phyloP scores from a whole-genome alignment of 2,113 vertebrate species.

The Scytalopus superciliaris region DNA sequence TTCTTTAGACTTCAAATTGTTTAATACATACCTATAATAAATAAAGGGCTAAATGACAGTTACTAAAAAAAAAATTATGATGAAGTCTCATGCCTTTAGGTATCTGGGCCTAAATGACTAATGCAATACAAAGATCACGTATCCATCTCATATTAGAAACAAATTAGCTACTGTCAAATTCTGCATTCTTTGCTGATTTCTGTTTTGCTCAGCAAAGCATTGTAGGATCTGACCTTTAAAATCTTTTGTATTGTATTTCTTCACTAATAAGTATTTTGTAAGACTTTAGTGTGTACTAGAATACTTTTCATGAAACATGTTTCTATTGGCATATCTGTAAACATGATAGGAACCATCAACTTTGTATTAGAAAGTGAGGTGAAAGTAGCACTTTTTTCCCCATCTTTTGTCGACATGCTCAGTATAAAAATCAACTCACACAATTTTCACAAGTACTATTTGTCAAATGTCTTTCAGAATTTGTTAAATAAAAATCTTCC shows the following conservation, averaged over 20 bases:
- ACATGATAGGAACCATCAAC: background rate
- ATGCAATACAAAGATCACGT: background rate
- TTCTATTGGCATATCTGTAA: slow-evolving; percentile 14
- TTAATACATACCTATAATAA: background rate
- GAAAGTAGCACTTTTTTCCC: background rate
- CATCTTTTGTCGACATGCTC: background rate
- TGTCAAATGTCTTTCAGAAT: background rate
- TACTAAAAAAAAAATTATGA: background rate
- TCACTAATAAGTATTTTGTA: slow-evolving; percentile 39
- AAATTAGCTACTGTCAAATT: background rate
- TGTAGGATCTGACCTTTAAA: background rate
- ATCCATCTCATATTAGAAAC: background rate
- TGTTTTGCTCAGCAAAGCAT: slow-evolving; percentile 1
- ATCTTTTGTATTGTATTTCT: slow-evolving; percentile 9
- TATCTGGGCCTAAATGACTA: background rate
- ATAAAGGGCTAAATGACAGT: slow-evolving; percentile 30
- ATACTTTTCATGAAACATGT: background rate
- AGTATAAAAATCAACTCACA: background rate
- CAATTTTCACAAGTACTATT: background rate
- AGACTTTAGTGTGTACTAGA: slow-evolving; percentile 13
- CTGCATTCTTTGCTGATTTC: background rate
- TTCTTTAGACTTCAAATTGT: background rate
- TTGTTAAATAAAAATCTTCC: background rate
- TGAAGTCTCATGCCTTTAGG: background rate
- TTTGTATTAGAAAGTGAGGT: background rate